These are phyloP conservation scores for Idaea dimidiata DNA, from an alignment of 2,888 invertebrate genomes.

Conservation along the genomic window DNA sequence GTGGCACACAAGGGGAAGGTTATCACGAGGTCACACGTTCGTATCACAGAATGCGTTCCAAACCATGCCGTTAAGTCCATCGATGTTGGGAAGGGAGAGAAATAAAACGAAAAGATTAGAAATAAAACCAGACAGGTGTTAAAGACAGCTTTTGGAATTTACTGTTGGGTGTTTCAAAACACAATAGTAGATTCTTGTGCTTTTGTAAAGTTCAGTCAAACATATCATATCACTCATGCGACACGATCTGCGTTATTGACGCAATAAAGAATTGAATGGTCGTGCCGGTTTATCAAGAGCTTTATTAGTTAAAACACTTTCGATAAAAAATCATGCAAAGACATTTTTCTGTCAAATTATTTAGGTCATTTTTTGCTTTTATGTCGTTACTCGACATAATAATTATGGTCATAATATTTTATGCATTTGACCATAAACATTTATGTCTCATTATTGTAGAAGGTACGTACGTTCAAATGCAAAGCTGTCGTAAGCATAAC, in stretches of 20 bases:
- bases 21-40: slow-evolving; percentile 7
- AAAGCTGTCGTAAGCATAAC: slow-evolving; percentile 17
- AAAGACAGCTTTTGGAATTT: not conserved
- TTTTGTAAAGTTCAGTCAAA: not conserved
- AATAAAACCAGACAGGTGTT: not conserved
- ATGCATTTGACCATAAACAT: not conserved
- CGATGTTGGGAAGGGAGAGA: slow-evolving; percentile 5
- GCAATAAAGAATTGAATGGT: not conserved
- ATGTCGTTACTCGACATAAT: not conserved
- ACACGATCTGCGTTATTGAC: not conserved
- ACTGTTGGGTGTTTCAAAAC: not conserved
- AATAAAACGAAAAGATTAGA: slow-evolving; percentile 21
- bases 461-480: slow-evolving; percentile 5
- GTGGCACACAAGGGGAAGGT: slow-evolving; percentile 7
- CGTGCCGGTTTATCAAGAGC: not conserved
- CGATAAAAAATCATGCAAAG: not conserved
- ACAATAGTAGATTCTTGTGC: not conserved
- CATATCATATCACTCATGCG: not conserved
- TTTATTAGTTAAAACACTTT: not conserved
- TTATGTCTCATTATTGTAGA: not conserved
- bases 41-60: slow-evolving; percentile 1
- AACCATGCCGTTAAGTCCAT: slow-evolving; percentile 4
- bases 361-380: not conserved
- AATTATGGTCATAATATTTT: not conserved
- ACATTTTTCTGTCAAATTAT: not conserved